Conservation (phyloP, 1,140 invertebrate genomes). For the Probaryconus sp. region DNA sequence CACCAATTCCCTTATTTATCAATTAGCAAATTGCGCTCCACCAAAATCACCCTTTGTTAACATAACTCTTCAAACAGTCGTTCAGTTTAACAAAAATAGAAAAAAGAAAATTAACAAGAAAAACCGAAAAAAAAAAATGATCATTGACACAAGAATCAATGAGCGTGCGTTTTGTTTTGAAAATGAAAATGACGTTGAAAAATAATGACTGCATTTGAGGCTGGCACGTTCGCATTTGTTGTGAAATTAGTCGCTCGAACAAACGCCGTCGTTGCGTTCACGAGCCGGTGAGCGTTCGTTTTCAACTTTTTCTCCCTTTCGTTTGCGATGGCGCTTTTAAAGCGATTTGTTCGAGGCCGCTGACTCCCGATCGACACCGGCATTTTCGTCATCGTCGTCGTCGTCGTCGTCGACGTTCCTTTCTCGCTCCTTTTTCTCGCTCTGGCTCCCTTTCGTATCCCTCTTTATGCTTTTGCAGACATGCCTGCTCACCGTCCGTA, state of each 20-base stretch:
- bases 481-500: constrained; percentile 41
- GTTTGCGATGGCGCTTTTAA: constrained; percentile 33
- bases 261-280: constrained; percentile 14
- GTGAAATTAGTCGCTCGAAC: constrained; percentile 35
- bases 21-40: no score
- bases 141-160: neutral
- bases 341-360: constrained; percentile 42
- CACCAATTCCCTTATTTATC: no score
- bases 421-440: neutral
- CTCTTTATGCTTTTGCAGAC: constrained; percentile 47
- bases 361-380: constrained; percentile 38
- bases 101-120: no score
- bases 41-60: no score
- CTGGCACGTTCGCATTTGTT: constrained; percentile 12
- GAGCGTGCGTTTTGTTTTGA: neutral
- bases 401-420: constrained; percentile 12
- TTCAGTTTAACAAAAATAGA: no score
- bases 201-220: constrained; percentile 17
- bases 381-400: constrained; percentile 14
- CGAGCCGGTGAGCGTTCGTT: constrained; percentile 11
- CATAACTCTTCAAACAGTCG: no score
- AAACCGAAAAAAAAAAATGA: no score
- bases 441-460: constrained; percentile 1
- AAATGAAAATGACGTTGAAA: neutral
- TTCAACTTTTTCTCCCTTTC: constrained; percentile 37